Base-by-base conservation (phyloP, 2,888 invertebrate species). In the Linnaemya vulpina region DNA sequence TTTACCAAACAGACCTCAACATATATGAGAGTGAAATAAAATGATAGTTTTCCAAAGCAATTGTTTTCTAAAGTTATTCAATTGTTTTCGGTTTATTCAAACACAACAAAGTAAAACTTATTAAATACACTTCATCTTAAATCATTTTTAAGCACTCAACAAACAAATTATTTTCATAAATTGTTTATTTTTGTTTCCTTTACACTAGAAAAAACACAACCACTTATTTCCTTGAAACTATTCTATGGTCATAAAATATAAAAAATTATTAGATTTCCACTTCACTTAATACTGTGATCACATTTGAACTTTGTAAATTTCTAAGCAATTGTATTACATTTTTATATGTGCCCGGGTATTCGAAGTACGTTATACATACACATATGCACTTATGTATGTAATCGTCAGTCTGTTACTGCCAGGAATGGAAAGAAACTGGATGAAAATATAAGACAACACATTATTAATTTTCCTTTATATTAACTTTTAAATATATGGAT, bases 391-490 rank as follows among this genome's bases (percentile, higher is more conserved):
- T 30, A 30, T 30, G 30, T 30, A 30, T 30, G 30, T 30, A 5
- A 2, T 30, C 3, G 30, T 30, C 2, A 3, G 30, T 30, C 30
- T 30, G 2, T 30, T 30, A 46, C 63, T 43, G 17, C 46, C 9
- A 58, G 40, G 40, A 51, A 49, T 46, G 65, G 38, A 3, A 13
- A 73, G 58, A 58, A 58, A 51, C 25, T 63, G n/a, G 49, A 46
- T 38, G 38, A 17, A 65, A 43, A 58, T 15, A 15, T 67, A 63
- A 67, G 22, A 11, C 5, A 75, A 65, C 25, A 62, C 58, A 22
- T 65, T 65, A 78, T 85, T 85, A 82, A 85, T 82, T 78, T 85
- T 75, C 78, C 58, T 77, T 82, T 82, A 71, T 85, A 82, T 85
- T 78, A 85, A 82, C 85, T 80, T 73, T 71, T 65, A 67, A 67